Base-by-base conservation (phyloP, 2,888 invertebrate genomes). In the Pristionchus mayeri region DNA sequence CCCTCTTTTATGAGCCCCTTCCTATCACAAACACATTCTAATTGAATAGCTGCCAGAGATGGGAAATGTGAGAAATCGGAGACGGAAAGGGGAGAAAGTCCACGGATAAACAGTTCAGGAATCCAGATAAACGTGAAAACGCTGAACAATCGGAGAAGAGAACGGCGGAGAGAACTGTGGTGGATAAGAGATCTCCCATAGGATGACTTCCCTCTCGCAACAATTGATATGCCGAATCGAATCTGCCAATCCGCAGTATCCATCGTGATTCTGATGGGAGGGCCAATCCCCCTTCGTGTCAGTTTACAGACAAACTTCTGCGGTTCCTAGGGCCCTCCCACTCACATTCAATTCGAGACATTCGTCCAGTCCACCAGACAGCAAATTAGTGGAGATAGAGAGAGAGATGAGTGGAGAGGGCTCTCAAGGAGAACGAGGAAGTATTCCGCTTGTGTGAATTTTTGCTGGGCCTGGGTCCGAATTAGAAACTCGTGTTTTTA, bases 251-350 rank as follows among this genome's bases (percentile, higher is more conserved):
- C 71, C 71, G 40, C 44, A 71, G 40, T 71, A 71, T 44, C 71
- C 71, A 71, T 71, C 71, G 13, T 71, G 71, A 71, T 44, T 71
- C 71, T 71, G 71, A 44, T n/a, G n/a, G n/a, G n/a, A n/a, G n/a
- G n/a, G n/a, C n/a, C n/a, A n/a, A n/a, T n/a, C n/a, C n/a, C n/a
- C n/a, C n/a, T n/a, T n/a, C n/a, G n/a, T n/a, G n/a, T n/a, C n/a
- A n/a, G n/a, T n/a, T n/a, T n/a, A n/a, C n/a, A n/a, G n/a, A n/a
- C n/a, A n/a, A n/a, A n/a, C n/a, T n/a, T n/a, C n/a, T n/a, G n/a
- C n/a, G n/a, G n/a, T n/a, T n/a, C n/a, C n/a, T n/a, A n/a, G n/a
- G n/a, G n/a, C n/a, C n/a, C n/a, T n/a, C n/a, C n/a, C n/a, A n/a
- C n/a, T n/a, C n/a, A n/a, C n/a, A n/a, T n/a, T n/a, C n/a, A n/a